Conservation (phyloP, 2,888 invertebrate species). For the Campoletis raptor region DNA sequence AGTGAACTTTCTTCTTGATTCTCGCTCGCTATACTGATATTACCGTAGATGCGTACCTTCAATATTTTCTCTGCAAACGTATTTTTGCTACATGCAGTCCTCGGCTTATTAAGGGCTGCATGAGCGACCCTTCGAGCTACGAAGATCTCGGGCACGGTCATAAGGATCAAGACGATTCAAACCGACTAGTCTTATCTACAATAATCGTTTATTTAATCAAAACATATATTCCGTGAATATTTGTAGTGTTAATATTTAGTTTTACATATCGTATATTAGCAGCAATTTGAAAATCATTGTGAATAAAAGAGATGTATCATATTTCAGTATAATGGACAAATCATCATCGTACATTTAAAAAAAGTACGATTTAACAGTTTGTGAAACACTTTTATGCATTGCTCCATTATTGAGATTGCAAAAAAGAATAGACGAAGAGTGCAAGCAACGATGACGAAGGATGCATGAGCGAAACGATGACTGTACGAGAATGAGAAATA, state of each 20-base stretch:
- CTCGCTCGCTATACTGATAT: constrained; percentile 40
- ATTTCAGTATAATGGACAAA: neutral
- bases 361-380: neutral
- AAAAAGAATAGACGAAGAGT: constrained; percentile 28
- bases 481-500: constrained; percentile 54
- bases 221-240: neutral
- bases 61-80: constrained; percentile 25
- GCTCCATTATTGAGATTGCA: constrained; percentile 14
- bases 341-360: neutral
- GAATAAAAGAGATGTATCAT: neutral
- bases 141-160: constrained; percentile 4
- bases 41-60: constrained; percentile 33
- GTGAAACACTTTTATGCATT: constrained; percentile 3
- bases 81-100: constrained; percentile 26
- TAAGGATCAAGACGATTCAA: neutral
- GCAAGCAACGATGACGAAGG: constrained; percentile 50
- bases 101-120: constrained; percentile 18
- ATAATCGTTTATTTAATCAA: constrained; percentile 6
- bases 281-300: neutral
- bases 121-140: constrained; percentile 13
- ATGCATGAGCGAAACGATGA: constrained; percentile 56
- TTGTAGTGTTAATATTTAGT: neutral
- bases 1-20: constrained; percentile 53
- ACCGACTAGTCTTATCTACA: neutral
- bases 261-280: neutral